phyloP scores from a whole-genome alignment of 2,797 vertebrate species.

The Crenichthys baileyi region DNA sequence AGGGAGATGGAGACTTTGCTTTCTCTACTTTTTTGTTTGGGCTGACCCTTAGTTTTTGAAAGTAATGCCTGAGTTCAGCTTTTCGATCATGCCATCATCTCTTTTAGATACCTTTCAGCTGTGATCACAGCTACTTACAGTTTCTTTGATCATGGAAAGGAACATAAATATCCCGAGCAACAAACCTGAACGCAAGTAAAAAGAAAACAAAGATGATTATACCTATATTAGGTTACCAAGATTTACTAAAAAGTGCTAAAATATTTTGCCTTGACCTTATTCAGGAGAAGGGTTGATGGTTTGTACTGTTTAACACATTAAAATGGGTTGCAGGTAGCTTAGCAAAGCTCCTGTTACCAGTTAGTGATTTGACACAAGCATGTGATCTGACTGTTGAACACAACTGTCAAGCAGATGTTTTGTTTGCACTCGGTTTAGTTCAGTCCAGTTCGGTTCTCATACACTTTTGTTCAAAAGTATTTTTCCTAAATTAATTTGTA shows the following conservation, averaged over 20 bases:
- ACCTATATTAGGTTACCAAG: background rate
- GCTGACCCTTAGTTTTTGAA: no score
- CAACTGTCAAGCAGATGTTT: conserved; percentile 43
- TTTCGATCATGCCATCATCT: no score
- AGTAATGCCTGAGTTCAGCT: no score
- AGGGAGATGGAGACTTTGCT: no score
- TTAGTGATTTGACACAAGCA: background rate
- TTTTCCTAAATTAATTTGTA: background rate
- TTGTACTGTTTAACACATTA: conserved; percentile 3
- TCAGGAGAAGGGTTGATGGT: background rate
- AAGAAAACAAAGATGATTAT: background rate
- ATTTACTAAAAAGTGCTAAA: background rate
- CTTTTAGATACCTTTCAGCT: no score
- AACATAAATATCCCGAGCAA: background rate
- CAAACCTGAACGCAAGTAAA: background rate
- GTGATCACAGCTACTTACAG: no score
- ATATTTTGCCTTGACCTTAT: no score
- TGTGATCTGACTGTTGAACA: conserved; percentile 14
- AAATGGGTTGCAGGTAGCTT: background rate
- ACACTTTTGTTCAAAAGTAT: background rate
- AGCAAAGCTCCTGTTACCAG: background rate
- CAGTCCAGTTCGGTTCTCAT: background rate
- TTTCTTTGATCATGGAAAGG: no score
- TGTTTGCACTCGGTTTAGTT: conserved; percentile 1
- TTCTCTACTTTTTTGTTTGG: no score